Conservation (phyloP, 2,797 vertebrate species). For the Heliangelus exortis region DNA sequence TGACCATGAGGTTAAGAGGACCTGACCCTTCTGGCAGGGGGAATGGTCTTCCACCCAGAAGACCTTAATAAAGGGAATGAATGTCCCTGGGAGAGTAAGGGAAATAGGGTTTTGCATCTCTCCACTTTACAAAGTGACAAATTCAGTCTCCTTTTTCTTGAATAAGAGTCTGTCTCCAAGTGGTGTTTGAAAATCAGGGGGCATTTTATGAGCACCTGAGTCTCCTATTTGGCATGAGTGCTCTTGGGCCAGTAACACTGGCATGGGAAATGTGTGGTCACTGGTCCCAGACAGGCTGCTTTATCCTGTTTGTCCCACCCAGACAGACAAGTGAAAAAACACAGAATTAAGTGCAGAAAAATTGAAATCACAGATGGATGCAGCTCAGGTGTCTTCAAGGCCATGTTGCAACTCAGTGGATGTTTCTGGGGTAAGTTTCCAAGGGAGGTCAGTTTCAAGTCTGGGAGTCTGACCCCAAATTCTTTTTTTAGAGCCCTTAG, state of each 20-base stretch:
- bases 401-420: neutral
- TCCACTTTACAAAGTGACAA: neutral
- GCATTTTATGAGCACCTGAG: neutral
- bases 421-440: neutral
- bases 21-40: neutral
- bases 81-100: fast-evolving
- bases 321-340: neutral
- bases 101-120: neutral
- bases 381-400: neutral
- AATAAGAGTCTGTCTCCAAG: neutral
- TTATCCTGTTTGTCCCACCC: neutral
- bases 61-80: neutral
- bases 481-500: neutral
- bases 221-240: neutral
- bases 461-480: neutral
- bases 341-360: neutral
- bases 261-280: neutral
- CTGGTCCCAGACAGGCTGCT: neutral
- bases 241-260: neutral
- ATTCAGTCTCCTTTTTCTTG: neutral
- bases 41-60: neutral
- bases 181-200: neutral
- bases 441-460: neutral
- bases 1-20: neutral
- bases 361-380: neutral